Evolutionary conservation across 2,888 invertebrate species (phyloP), one percentile per base, ranked within the genome.

Genomic region (Leptopilina syphax): DNA sequence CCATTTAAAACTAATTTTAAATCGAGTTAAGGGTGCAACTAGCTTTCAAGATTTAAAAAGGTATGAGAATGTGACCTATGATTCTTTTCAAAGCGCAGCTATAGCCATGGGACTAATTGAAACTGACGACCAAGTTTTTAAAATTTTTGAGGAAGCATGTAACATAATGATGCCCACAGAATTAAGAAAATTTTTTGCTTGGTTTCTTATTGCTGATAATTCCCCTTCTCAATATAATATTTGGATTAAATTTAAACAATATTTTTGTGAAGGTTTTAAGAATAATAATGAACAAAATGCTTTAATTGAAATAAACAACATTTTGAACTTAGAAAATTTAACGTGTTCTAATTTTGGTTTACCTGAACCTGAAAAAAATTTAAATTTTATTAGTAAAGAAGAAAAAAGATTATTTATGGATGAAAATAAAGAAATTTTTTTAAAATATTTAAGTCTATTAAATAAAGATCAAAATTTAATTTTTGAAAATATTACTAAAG

Each of bases 311-410:
- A 76, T 79, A 41, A 34, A 76, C 27, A 1, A 2, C 1, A 80
- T 65, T 24, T 77, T 79, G 27, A 12, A 68, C n/a, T 24, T n/a
- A 65, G 79, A 77, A 77, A 80, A 70, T 63, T 63, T 34, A 7
- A 60, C 44, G 65, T 80, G 79, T 70, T 77, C 68, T 0, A 70
- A 77, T 65, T 80, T 77, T 65, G 70, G 63, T 65, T 77, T 77
- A 67, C 77, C 77, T 18, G 63, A 78, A 47, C 78, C 78, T 44
- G 44, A 41, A 54, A 54, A 3, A 6, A 54, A 4, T 3, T 54
- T 54, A 13, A 54, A 54, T 9, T 12, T n/a, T n/a, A n/a, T n/a
- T n/a, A n/a, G n/a, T n/a, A n/a, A n/a, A n/a, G n/a, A n/a, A n/a
- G n/a, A n/a, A 9, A 10, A 54, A 54, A 13, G 13, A 54, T 54